Conservation (phyloP, 2,888 invertebrate species). For the Cerastoderma edule region DNA sequence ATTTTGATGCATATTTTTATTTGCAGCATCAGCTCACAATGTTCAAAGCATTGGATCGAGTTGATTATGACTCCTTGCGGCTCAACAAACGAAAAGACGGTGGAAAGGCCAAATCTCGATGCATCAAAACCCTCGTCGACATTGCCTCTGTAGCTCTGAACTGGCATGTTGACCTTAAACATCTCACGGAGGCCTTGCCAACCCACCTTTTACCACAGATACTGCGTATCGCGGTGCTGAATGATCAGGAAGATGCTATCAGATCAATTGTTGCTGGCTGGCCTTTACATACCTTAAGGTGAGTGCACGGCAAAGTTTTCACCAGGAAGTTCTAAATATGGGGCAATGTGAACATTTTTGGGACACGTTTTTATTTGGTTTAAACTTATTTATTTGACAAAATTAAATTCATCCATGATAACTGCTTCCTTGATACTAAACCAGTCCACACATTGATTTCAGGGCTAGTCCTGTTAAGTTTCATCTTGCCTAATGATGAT, state of each 20-base stretch:
- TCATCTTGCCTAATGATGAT: too few species aligned
- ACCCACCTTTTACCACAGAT: slow-evolving; percentile 65
- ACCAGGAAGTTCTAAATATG: too few species aligned
- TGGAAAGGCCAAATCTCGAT: slow-evolving; percentile 22
- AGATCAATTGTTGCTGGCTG: slow-evolving; percentile 72
- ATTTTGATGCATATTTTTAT: too few species aligned
- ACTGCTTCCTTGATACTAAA: too few species aligned
- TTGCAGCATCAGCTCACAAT: too few species aligned
- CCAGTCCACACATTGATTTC: too few species aligned
- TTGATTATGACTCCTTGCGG: slow-evolving; percentile 65
- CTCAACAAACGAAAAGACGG: slow-evolving; percentile 55
- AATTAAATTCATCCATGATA: too few species aligned
- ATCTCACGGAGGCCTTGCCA: slow-evolving; percentile 49
- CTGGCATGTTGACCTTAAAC: slow-evolving; percentile 32
- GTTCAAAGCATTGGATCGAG: slow-evolving; percentile 72
- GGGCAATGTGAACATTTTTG: too few species aligned
- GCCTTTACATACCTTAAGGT: slow-evolving; percentile 73
- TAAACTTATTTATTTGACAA: too few species aligned
- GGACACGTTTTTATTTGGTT: too few species aligned
- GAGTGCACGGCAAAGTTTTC: too few species aligned
- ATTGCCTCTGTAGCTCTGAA: slow-evolving; percentile 64
- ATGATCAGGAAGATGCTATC: slow-evolving; percentile 63
- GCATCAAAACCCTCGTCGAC: slow-evolving; percentile 57
- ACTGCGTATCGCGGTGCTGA: slow-evolving; percentile 64
- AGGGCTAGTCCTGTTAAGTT: too few species aligned